Conservation (phyloP, 2,113 vertebrate genomes). For the Toxostoma redivivum region DNA sequence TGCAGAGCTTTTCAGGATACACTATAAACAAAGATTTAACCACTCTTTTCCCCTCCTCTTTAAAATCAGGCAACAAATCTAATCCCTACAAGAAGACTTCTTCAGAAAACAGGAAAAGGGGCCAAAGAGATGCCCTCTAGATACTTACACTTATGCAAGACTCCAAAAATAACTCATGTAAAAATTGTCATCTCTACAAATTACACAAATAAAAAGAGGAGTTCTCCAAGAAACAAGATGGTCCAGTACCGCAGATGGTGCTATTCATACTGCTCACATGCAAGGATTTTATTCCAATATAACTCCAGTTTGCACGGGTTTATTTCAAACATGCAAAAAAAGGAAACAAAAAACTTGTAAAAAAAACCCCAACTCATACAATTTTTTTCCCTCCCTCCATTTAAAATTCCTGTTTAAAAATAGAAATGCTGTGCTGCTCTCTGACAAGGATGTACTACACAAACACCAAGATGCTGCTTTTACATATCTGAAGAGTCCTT, state of each 20-base stretch:
- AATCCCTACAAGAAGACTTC: background rate
- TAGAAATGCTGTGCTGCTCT: background rate
- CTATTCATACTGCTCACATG: background rate
- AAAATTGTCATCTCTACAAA: background rate
- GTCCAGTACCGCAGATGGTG: background rate
- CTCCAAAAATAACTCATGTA: background rate
- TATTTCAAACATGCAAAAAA: background rate
- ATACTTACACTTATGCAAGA: background rate
- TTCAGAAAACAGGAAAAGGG: background rate
- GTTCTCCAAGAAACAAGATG: background rate
- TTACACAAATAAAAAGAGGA: background rate
- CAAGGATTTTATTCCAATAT: background rate
- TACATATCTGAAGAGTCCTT: background rate
- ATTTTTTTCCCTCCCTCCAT: background rate
- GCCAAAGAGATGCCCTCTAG: background rate
- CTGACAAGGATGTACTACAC: background rate
- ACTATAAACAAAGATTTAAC: background rate
- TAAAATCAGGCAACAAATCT: background rate
- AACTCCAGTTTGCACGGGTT: background rate
- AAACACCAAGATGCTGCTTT: background rate
- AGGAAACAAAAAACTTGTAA: background rate
- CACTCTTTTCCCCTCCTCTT: background rate
- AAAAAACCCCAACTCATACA: background rate
- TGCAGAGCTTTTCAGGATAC: background rate
- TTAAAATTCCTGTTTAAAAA: background rate